Conservation (phyloP, 2,888 invertebrate species). For the Hoplodrina blanda region DNA sequence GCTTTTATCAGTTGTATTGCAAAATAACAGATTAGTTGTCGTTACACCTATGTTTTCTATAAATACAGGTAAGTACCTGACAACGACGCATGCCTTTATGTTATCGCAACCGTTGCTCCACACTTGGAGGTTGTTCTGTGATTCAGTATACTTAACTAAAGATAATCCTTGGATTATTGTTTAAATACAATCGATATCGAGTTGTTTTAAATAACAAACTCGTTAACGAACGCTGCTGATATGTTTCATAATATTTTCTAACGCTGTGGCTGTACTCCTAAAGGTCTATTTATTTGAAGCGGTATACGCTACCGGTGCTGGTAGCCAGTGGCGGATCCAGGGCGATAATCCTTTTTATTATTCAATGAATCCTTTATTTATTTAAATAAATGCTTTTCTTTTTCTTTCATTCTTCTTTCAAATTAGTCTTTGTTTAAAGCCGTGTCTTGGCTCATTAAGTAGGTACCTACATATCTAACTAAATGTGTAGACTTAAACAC, state of each 20-base stretch:
- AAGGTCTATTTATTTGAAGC: too few species aligned
- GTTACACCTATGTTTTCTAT: constrained; percentile 12
- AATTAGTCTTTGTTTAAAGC: not conserved
- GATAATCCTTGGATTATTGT: constrained; percentile 16
- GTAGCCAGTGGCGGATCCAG: too few species aligned
- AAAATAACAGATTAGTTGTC: constrained; percentile 14
- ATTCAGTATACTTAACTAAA: constrained; percentile 2
- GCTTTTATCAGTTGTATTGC: not conserved
- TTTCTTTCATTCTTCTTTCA: not conserved
- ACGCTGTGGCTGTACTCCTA: not conserved
- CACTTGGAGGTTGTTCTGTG: constrained; percentile 7
- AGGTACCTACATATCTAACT: too few species aligned
- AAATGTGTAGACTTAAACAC: too few species aligned
- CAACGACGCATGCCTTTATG: not conserved
- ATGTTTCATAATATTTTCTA: not conserved
- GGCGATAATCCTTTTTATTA: too few species aligned
- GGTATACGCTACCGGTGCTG: too few species aligned
- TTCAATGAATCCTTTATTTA: too few species aligned
- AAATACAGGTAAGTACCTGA: not conserved
- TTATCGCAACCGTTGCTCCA: constrained; percentile 32
- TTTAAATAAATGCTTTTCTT: too few species aligned
- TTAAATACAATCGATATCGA: constrained; percentile 15
- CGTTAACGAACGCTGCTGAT: not conserved
- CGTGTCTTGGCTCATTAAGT: too few species aligned
- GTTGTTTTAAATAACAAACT: constrained; percentile 11